Base-by-base conservation (phyloP, 2,888 invertebrate species). In the Neria commutata region DNA sequence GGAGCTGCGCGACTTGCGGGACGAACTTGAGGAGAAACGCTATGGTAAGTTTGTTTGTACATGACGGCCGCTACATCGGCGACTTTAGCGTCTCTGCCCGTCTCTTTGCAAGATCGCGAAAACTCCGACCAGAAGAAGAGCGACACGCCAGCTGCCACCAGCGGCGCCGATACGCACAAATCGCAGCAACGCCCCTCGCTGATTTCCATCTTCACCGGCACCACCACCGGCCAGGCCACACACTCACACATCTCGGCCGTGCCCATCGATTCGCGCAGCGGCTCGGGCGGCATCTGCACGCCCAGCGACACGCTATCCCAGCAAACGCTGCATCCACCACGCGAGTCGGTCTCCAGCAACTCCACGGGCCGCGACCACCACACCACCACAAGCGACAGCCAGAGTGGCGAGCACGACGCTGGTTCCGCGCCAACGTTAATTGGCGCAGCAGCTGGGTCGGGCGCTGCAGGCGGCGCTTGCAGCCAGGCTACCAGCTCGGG, bases 1-100 rank as follows among this genome's bases (percentile, higher is more conserved):
- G 48, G 95, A 97, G 72, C 86, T 98, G 75, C 88, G 92, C 56
- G 89, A 90, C 61, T 84, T 97, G 68, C 89, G 95, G 67, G 95
- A 96, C 61, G 92, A 95, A 73, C 86, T 95, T 53, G 92, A 93
- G 82, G 86, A 89, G 77, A 83, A 88, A 81, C 74, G 82, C 52
- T 81, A 82, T 67, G 81, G 82, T 81, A 71, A 69, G 51, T 25
- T 42, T 37, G 3, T 5, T 14, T 37, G n/a, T 37, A 37, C 10
- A 37, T 5, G 14, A 14, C 33, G 33, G 33, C 14, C 14, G 8
- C 33, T 14, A 8, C 33, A 8, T 14, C 33, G 10, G 10, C 33
- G 10, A 8, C 8, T 14, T 10, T 10, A 33, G 33, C 14, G 33
- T 33, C 14, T 14, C 14, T 33, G 33, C 33, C 14, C n/a, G n/a